These are phyloP conservation scores for Candoia aspera DNA, from an alignment of 2,113 vertebrate species.

Conservation along the genomic window DNA sequence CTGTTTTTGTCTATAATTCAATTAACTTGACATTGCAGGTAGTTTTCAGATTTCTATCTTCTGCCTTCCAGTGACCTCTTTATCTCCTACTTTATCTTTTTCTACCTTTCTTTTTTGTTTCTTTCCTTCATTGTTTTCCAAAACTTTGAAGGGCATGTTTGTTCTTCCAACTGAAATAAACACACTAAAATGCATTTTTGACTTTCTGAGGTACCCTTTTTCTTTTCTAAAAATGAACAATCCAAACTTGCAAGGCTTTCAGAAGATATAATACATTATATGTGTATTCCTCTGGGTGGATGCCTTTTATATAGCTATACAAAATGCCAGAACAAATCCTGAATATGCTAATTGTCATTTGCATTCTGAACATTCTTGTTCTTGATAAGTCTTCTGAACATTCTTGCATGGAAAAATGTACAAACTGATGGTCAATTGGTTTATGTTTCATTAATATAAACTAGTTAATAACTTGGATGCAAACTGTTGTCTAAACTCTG, in stretches of 20 bases:
- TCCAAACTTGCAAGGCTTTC: neutral
- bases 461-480: neutral
- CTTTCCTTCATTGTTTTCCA: neutral
- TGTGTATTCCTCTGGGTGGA: neutral
- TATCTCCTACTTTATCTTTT: neutral
- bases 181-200: neutral
- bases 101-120: constrained; percentile 1
- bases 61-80: neutral
- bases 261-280: neutral
- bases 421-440: neutral
- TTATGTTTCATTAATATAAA: neutral
- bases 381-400: neutral
- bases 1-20: constrained; percentile 13
- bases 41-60: neutral
- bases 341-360: neutral
- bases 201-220: neutral
- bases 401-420: neutral
- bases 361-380: neutral
- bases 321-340: neutral
- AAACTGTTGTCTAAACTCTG: neutral
- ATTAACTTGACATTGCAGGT: neutral
- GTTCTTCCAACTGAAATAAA: neutral
- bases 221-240: neutral
- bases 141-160: neutral
- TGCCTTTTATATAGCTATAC: neutral